Evolutionary conservation across 1,140 invertebrate species (phyloP), one percentile per base, ranked within the genome.

Genomic region (Lepidurus apus): DNA sequence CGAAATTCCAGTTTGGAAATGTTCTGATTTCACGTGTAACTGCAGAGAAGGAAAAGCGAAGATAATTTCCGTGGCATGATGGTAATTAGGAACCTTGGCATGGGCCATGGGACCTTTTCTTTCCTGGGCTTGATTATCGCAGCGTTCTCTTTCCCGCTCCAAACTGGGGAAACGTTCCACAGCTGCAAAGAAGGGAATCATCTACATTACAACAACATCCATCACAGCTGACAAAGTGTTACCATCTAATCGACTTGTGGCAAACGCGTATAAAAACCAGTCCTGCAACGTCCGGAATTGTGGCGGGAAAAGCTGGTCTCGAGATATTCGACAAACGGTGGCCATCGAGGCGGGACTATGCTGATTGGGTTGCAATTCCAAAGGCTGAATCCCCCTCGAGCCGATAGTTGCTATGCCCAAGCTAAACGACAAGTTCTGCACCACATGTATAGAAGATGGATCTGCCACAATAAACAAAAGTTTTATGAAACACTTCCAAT

Each of bases 221-320:
- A 43, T 42, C 79, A 10, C n/a, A 79, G 83, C 42, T 21, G 74
- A 81, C 43, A 21, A 24, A 77, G 76, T 73, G 9, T 86, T 88
- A 96, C 95, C 94, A 87, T 97, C 95, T 76, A 97, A 93, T 86
- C 97, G 95, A 84, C 93, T 94, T 80, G 92, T 94, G 26, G 94
- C 91, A 85, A 98, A 98, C 0, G 96, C 94, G 86, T 98, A 98
- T 82, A 95, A 92, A 86, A 98, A 98, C 96, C 97, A 98, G 86
- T 98, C 96, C 81, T 94, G 91, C 10, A 97, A 87, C 24, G 93
- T 93, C 84, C 95, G 94, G 85, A 97, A 98, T 85, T 97, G 96
- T 42, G 95, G 96, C 74, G 95, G 95, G 86, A 97, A 97, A 26
- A 97, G 89, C 76, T 97, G 91, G 81, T 93, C 95, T 75, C 96